These are phyloP conservation scores for Toxotes lorentzi DNA, from an alignment of 2,797 vertebrate genomes.

Conservation along the genomic window DNA sequence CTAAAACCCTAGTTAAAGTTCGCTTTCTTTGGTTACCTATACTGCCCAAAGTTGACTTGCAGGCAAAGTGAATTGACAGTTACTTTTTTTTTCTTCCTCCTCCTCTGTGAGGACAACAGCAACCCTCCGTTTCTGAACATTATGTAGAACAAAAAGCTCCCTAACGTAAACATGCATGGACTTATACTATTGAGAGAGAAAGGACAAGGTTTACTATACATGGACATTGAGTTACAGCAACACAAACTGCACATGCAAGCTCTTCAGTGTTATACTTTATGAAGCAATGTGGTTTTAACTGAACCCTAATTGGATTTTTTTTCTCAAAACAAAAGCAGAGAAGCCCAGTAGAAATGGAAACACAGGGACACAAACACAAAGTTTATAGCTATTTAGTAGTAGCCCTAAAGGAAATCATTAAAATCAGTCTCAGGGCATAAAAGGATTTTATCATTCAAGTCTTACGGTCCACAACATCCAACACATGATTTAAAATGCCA, in stretches of 20 bases:
- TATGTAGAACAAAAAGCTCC: constrained; percentile 75
- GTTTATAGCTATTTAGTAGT: constrained; percentile 29
- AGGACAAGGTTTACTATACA: constrained; percentile 73
- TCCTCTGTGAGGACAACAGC: constrained; percentile 58
- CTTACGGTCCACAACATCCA: constrained; percentile 36
- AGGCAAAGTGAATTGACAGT: constrained; percentile 78
- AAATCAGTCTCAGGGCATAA: constrained; percentile 58
- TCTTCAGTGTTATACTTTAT: constrained; percentile 65
- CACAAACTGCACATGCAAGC: constrained; percentile 87
- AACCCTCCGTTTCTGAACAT: constrained; percentile 67
- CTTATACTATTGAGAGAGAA: constrained; percentile 69
- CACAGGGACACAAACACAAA: constrained; percentile 50
- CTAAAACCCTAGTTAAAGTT: constrained; percentile 74
- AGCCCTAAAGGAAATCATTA: constrained; percentile 48
- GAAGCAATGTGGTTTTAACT: constrained; percentile 57
- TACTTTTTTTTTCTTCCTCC: constrained; percentile 41
- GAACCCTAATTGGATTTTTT: constrained; percentile 41
- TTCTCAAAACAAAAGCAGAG: constrained; percentile 55
- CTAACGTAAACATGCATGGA: constrained; percentile 83
- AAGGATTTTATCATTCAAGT: constrained; percentile 52
- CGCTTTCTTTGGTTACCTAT: constrained; percentile 87
- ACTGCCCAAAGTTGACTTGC: constrained; percentile 84
- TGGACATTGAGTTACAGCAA: constrained; percentile 83
- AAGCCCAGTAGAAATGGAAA: constrained; percentile 57
- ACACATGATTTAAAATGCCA: constrained; percentile 56